These are phyloP conservation scores for Urosaurus nigricauda DNA, from an alignment of 2,797 vertebrate genomes.

Conservation along the genomic window DNA sequence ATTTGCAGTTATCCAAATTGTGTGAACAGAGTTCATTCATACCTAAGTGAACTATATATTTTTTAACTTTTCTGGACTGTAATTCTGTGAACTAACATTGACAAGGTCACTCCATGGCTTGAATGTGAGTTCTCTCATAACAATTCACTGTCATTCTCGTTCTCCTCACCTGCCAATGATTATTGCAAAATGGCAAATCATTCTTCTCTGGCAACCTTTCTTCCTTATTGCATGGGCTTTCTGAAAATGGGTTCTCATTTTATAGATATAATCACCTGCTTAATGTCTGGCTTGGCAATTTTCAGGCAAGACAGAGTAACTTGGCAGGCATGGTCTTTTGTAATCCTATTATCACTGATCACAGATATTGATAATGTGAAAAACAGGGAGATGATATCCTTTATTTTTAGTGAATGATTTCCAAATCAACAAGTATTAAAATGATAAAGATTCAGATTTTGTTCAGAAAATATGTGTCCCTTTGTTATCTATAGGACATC, in stretches of 20 bases:
- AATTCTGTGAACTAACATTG: background rate
- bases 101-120: background rate
- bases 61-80: background rate
- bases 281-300: background rate
- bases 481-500: background rate
- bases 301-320: constrained; percentile 10
- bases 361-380: background rate
- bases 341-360: constrained; percentile 2
- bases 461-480: background rate
- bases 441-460: constrained; percentile 10
- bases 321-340: background rate
- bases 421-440: background rate
- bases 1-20: background rate
- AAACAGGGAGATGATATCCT: background rate
- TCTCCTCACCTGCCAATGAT: background rate
- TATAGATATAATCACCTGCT: background rate
- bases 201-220: background rate
- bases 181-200: background rate
- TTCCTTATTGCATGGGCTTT: background rate
- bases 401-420: background rate
- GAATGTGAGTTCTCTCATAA: background rate
- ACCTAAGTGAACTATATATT: background rate
- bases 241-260: constrained; percentile 10
- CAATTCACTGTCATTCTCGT: background rate
- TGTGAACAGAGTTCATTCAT: background rate